Evolutionary conservation across 2,888 invertebrate genomes (phyloP).

Genomic region (Andrena bicolor): DNA sequence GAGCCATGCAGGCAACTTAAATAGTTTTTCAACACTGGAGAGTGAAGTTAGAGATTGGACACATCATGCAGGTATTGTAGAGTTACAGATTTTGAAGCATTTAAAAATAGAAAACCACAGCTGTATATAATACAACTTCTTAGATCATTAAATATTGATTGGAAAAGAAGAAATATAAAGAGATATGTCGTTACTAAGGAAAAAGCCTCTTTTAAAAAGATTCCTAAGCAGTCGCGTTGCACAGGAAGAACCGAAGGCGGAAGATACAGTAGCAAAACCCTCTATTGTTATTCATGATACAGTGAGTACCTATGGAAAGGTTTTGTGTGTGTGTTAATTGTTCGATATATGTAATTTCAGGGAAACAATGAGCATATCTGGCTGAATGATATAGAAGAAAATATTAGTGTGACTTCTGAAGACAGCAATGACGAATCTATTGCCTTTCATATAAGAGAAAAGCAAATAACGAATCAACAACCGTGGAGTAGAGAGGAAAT

Average conservation of each 20-base stretch:
- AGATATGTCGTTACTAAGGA: constrained; percentile 61
- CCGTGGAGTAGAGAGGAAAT: constrained; percentile 80
- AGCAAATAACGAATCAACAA: constrained; percentile 72
- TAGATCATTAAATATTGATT: background rate
- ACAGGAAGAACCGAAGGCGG: constrained; percentile 31
- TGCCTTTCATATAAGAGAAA: constrained; percentile 70
- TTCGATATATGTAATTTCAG: constrained; percentile 45
- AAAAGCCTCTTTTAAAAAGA: constrained; percentile 51
- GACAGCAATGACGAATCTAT: constrained; percentile 73
- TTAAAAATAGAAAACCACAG: background rate
- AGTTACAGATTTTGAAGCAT: constrained; percentile 10
- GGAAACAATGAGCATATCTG: constrained; percentile 73
- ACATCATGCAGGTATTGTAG: background rate
- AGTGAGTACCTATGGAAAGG: constrained; percentile 33
- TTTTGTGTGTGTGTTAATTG: background rate
- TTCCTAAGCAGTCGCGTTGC: constrained; percentile 34
- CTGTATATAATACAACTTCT: background rate
- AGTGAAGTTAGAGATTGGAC: constrained; percentile 23
- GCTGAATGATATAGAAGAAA: constrained; percentile 74
- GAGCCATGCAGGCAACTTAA: constrained; percentile 67
- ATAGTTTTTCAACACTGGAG: constrained; percentile 63
- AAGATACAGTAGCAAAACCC: constrained; percentile 20
- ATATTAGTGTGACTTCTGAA: constrained; percentile 79
- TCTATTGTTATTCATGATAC: constrained; percentile 47
- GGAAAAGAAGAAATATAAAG: background rate